These are phyloP conservation scores for Peromyscus eremicus DNA, from an alignment of 2,797 vertebrate species.

Conservation along the genomic window DNA sequence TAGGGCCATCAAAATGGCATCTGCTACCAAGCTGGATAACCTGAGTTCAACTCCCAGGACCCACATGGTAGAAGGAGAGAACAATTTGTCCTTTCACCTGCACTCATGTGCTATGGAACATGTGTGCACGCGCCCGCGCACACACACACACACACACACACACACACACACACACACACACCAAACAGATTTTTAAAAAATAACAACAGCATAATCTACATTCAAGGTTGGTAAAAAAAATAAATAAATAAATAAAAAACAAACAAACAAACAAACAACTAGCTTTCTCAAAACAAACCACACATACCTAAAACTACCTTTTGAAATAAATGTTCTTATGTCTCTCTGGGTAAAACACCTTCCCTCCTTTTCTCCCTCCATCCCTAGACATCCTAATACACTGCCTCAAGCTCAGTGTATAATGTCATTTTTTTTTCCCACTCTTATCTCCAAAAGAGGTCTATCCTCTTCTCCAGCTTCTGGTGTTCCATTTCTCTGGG, in stretches of 20 bases:
- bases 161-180: too few relatives aligned
- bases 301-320: not conserved
- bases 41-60: not conserved
- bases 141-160: not conserved
- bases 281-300: conserved; percentile 9
- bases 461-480: not conserved
- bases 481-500: not conserved
- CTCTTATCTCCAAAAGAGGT: not conserved
- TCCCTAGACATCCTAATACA: not conserved
- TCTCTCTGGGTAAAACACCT: conserved; percentile 1
- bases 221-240: not conserved
- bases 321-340: not conserved
- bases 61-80: not conserved
- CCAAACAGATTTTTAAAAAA: not conserved
- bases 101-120: too few relatives aligned
- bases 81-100: not conserved
- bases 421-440: not conserved
- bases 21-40: not conserved
- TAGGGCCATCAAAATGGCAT: not conserved
- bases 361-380: not conserved
- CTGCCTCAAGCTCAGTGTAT: not conserved
- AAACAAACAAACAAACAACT: conserved; percentile 31
- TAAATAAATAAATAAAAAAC: not conserved
- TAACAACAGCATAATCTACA: not conserved
- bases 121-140: too few relatives aligned